These are phyloP conservation scores for Phataginus tetradactyla DNA, from an alignment of 2,797 vertebrate species.

Conservation along the genomic window DNA sequence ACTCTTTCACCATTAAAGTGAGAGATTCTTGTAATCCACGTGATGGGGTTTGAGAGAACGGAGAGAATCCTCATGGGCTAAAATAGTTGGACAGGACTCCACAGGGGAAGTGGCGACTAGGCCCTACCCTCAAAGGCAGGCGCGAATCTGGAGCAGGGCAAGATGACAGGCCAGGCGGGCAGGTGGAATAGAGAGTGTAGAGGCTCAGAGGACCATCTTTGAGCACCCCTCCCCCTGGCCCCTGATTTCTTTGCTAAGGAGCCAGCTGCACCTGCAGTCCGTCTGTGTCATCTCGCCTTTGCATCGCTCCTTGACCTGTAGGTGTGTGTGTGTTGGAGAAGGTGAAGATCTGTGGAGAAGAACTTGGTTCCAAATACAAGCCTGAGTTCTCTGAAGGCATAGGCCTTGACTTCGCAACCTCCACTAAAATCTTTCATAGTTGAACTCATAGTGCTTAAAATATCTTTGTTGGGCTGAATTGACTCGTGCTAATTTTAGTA, in stretches of 20 bases:
- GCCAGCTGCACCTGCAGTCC: neutral
- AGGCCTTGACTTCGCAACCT: neutral
- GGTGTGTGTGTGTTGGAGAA: neutral
- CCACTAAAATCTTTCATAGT: neutral
- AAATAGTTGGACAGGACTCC: neutral
- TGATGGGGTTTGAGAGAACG: neutral
- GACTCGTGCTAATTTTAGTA: neutral
- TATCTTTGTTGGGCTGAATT: neutral
- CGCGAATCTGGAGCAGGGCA: neutral
- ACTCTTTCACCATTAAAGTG: neutral
- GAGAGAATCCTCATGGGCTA: neutral
- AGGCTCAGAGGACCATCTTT: neutral
- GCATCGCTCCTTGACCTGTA: neutral
- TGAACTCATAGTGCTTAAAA: constrained; percentile 15
- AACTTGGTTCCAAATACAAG: neutral
- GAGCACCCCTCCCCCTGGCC: accelerated
- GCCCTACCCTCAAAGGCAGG: neutral
- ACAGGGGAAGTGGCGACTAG: neutral
- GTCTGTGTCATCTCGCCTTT: neutral
- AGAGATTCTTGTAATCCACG: neutral
- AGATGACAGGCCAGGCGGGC: neutral
- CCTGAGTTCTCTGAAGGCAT: neutral
- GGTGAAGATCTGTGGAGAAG: neutral
- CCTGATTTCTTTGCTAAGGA: neutral
- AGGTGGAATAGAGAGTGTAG: neutral